Evolutionary conservation across 2,888 invertebrate species (phyloP).

Genomic region (Epinotia brunnichana): DNA sequence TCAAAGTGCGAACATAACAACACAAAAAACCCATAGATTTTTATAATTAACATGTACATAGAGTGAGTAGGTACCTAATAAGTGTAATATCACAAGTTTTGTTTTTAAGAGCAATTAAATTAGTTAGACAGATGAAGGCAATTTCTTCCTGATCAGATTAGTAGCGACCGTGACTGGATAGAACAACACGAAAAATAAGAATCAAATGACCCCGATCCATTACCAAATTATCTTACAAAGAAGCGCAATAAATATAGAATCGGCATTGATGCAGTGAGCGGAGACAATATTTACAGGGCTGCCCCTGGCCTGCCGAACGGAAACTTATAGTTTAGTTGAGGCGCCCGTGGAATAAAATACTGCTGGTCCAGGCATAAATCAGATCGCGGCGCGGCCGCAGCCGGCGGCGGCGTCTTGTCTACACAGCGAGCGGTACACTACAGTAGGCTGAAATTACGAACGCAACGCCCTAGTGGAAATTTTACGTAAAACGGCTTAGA

Average conservation of each 20-base stretch:
- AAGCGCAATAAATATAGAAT: constrained; percentile 79
- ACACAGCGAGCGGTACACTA: not conserved
- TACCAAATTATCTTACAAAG: constrained; percentile 79
- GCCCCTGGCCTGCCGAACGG: constrained; percentile 81
- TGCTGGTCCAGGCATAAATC: constrained; percentile 81
- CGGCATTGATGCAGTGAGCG: constrained; percentile 77
- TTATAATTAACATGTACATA: no score
- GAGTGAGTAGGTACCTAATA: no score
- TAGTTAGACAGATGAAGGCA: not conserved
- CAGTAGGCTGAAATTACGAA: constrained; percentile 6
- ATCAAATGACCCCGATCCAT: constrained; percentile 76
- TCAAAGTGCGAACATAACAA: no score
- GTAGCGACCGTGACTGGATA: constrained; percentile 44
- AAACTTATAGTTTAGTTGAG: constrained; percentile 84
- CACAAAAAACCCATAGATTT: no score
- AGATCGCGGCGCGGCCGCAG: constrained; percentile 76
- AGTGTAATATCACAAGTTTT: no score
- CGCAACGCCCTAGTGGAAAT: no score
- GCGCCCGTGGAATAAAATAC: constrained; percentile 83
- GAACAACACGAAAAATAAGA: constrained; percentile 53
- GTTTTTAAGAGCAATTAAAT: not conserved
- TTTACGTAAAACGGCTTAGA: no score
- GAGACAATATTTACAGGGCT: constrained; percentile 83
- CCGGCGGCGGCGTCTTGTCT: constrained; percentile 72
- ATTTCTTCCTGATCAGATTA: not conserved